Conservation (phyloP, 2,888 invertebrate genomes). For the Hirtodrosophila duncani region DNA sequence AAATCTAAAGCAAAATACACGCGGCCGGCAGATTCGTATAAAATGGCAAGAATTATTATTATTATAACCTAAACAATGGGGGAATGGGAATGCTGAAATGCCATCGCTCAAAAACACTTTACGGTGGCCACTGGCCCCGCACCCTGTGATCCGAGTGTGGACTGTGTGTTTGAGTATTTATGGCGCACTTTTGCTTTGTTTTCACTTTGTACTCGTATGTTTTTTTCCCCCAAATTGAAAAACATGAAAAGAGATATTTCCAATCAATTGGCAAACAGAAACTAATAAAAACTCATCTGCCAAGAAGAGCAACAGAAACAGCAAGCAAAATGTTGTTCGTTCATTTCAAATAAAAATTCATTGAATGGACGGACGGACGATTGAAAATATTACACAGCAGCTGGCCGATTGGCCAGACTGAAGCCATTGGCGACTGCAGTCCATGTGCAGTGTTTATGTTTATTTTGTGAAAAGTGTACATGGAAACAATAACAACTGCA, state of each 20-base stretch:
- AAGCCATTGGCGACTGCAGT: slow-evolving; percentile 26
- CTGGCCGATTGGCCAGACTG: slow-evolving; percentile 20
- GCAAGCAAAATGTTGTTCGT: slow-evolving; percentile 62
- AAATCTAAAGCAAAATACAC: slow-evolving; percentile 44
- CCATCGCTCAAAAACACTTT: slow-evolving; percentile 47
- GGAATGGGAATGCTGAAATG: slow-evolving; percentile 45
- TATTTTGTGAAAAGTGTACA: no score
- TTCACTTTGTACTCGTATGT: slow-evolving; percentile 29
- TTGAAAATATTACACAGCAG: slow-evolving; percentile 33
- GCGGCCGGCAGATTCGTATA: slow-evolving; percentile 33
- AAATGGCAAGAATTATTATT: slow-evolving; percentile 58
- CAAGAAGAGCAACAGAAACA: slow-evolving; percentile 31
- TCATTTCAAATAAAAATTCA: slow-evolving; percentile 60
- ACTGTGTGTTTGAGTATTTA: no score
- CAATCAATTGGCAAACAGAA: slow-evolving; percentile 68
- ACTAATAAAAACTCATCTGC: slow-evolving; percentile 62
- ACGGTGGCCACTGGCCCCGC: slow-evolving; percentile 1
- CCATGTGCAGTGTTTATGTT: slow-evolving; percentile 36
- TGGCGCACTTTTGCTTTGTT: slow-evolving; percentile 28
- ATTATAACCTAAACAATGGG: slow-evolving; percentile 49
- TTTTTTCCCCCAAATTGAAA: slow-evolving; percentile 45
- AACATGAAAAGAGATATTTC: slow-evolving; percentile 71
- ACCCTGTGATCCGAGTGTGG: no score
- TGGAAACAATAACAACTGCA: slow-evolving; percentile 15
- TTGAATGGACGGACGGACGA: slow-evolving; percentile 49